Conservation (phyloP, 2,797 vertebrate genomes). For the Loris lydekkerianus region DNA sequence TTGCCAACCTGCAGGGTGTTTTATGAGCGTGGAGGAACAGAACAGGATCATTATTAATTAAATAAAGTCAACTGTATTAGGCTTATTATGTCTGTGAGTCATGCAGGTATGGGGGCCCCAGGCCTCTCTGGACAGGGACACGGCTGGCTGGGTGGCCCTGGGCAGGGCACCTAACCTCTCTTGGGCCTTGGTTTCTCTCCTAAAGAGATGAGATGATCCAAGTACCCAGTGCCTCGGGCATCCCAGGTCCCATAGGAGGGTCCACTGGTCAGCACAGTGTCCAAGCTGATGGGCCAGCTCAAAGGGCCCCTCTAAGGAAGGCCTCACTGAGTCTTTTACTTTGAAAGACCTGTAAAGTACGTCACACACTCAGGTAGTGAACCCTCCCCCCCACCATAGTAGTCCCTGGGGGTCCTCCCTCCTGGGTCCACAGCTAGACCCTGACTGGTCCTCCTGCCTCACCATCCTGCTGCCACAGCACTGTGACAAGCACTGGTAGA, state of each 20-base stretch:
- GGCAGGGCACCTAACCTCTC: fast-evolving
- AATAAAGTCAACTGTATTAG: slow-evolving; percentile 90
- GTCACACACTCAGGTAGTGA: fast-evolving
- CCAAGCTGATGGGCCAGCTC: fast-evolving
- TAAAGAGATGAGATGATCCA: neutral
- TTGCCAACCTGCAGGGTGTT: slow-evolving; percentile 90
- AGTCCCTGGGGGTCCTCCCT: fast-evolving
- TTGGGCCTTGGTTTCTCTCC: neutral
- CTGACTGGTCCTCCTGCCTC: neutral
- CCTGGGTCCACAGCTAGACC: neutral
- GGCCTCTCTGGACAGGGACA: neutral
- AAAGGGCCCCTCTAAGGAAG: fast-evolving
- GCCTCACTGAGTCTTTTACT: fast-evolving
- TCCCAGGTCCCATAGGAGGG: too few species aligned
- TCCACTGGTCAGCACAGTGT: fast-evolving
- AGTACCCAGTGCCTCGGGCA: neutral
- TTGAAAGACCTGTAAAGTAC: fast-evolving
- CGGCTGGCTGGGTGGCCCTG: fast-evolving
- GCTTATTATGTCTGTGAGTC: slow-evolving; percentile 88
- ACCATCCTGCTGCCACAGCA: neutral
- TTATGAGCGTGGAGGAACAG: slow-evolving; percentile 88
- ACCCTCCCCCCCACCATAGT: fast-evolving
- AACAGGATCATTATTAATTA: slow-evolving; percentile 90
- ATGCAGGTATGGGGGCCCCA: neutral
- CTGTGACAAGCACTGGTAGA: fast-evolving